phyloP scores from a whole-genome alignment of 2,113 vertebrate genomes.

The Pomatostomus ruficeps region DNA sequence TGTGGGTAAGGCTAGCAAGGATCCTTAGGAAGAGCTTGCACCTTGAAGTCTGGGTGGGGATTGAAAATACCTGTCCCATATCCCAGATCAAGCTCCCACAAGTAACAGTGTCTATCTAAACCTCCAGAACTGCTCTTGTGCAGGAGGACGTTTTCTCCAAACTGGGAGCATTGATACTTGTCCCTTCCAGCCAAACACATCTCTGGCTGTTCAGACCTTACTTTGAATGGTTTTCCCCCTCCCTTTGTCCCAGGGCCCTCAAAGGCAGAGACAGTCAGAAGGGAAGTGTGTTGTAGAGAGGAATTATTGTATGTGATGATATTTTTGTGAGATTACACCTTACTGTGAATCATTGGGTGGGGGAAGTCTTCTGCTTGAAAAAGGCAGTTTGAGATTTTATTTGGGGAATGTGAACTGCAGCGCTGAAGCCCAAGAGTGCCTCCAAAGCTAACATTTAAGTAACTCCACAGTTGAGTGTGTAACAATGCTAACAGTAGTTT shows the following conservation, averaged over 20 bases:
- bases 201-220: neutral
- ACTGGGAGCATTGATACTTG: neutral
- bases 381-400: neutral
- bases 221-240: neutral
- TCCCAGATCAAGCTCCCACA: neutral
- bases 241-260: neutral
- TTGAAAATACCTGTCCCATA: neutral
- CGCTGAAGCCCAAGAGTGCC: neutral
- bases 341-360: neutral
- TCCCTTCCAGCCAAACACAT: neutral
- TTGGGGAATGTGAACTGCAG: neutral
- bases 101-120: neutral
- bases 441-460: neutral
- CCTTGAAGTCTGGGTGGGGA: neutral
- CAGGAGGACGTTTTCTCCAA: neutral
- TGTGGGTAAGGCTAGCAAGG: neutral
- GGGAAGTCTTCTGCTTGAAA: neutral
- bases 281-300: neutral
- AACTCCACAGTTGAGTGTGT: neutral
- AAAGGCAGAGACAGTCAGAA: neutral
- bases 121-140: neutral
- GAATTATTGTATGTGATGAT: fast-evolving
- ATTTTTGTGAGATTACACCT: neutral
- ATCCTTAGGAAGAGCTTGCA: neutral
- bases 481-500: neutral